phyloP scores from a whole-genome alignment of 2,888 invertebrate species.

The Standfussiana lucernea region DNA sequence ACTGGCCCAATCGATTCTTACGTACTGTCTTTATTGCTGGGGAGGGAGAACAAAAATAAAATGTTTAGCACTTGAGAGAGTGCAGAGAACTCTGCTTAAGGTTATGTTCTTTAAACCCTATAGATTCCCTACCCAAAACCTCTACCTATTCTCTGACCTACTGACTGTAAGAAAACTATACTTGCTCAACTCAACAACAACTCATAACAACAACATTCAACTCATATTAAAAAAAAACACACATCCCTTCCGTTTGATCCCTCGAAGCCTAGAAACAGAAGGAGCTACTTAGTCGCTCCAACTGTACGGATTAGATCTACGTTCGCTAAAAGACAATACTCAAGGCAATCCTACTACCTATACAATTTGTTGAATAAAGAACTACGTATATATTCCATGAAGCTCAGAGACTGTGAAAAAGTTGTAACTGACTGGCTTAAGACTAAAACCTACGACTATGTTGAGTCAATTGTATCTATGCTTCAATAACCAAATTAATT shows the following conservation, averaged over 20 bases:
- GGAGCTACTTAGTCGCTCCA: not conserved
- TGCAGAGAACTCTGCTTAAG: not conserved
- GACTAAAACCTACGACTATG: not conserved
- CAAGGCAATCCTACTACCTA: no score
- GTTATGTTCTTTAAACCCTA: no score
- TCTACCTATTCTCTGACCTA: not conserved
- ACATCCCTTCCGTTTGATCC: not conserved
- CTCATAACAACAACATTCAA: no score
- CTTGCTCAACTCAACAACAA: no score
- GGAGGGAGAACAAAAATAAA: not conserved
- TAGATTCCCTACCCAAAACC: no score
- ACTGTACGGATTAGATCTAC: not conserved
- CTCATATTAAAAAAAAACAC: not conserved
- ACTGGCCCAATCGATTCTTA: no score
- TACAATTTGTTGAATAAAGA: no score
- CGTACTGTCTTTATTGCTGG: not conserved
- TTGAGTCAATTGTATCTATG: not conserved
- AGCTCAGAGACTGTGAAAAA: no score
- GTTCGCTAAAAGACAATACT: not conserved
- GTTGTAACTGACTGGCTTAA: not conserved
- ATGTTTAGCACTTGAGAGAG: not conserved
- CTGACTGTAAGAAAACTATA: not conserved
- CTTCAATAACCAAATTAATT: not conserved
- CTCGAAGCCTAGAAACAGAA: not conserved
- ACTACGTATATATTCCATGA: no score